Base-by-base conservation (phyloP, 2,888 invertebrate species). In the Noctua janthe region DNA sequence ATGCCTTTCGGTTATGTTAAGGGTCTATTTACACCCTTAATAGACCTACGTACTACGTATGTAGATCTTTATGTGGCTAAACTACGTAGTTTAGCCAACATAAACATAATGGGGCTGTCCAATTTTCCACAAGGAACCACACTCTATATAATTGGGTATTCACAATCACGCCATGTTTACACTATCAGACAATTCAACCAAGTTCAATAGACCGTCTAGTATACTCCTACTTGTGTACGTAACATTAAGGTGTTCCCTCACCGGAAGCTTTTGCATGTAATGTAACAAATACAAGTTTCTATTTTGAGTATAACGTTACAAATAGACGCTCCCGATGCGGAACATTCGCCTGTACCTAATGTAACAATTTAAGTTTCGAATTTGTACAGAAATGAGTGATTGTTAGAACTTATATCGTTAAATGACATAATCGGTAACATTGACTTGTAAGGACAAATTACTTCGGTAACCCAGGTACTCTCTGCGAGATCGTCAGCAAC, bases 401-500 rank as follows among this genome's bases (percentile, higher is more conserved):
- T 47, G 47, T 47, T 47, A 47, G 1, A 47, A 47, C 47, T 47
- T 10, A 10, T 10, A 47, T 47, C 47, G 10, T 47, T 47, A 47
- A 49, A 23, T 54, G 20, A 1, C 10, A 39, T 10, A 20, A 3
- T 64, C 8, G 35, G 64, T 17, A 82, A 70, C 71, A 70, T 77
- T 66, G 74, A 69, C 35, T 62, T 73, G 62, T 86, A 64, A 64
- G n/a, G n/a, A n/a, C n/a, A n/a, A n/a, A n/a, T n/a, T n/a, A n/a
- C n/a, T n/a, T n/a, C n/a, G n/a, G n/a, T n/a, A n/a, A n/a, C n/a
- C n/a, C n/a, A n/a, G n/a, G n/a, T n/a, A n/a, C n/a, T n/a, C n/a
- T n/a, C n/a, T n/a, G n/a, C n/a, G n/a, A n/a, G n/a, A n/a, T n/a
- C n/a, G n/a, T n/a, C n/a, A n/a, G n/a, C n/a, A n/a, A n/a, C n/a